Evolutionary conservation across 2,113 vertebrate genomes (phyloP).

Genomic region (Callionymus lyra): DNA sequence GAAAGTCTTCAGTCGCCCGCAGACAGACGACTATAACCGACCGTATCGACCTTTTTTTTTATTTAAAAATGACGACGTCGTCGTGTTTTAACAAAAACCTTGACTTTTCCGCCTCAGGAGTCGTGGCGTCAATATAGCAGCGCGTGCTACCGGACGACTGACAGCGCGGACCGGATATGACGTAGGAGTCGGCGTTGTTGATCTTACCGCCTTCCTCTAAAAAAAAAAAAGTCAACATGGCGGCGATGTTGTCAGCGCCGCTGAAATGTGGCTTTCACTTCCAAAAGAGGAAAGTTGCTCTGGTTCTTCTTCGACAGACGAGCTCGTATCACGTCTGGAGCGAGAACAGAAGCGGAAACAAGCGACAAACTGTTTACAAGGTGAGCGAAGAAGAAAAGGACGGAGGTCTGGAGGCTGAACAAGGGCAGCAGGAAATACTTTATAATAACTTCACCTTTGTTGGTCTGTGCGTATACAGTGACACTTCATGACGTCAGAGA

Average conservation of each 20-base stretch:
- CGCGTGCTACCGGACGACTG: constrained; percentile 34
- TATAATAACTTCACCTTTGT: too few relatives aligned
- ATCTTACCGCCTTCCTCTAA: constrained; percentile 7
- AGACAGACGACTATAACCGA: too few relatives aligned
- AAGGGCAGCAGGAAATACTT: too few relatives aligned
- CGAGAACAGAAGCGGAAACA: constrained; percentile 2
- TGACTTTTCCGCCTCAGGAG: not conserved
- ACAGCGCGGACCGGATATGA: constrained; percentile 31
- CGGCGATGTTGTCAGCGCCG: constrained; percentile 56
- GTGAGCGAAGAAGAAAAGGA: constrained; percentile 33
- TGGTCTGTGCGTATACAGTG: too few relatives aligned
- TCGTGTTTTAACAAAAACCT: constrained; percentile 1
- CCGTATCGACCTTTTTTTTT: too few relatives aligned
- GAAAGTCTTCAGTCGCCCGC: not conserved
- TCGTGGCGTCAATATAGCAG: not conserved
- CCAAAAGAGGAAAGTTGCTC: constrained; percentile 53
- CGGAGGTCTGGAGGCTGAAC: not conserved
- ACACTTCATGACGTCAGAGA: too few relatives aligned
- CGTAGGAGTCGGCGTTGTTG: constrained; percentile 21
- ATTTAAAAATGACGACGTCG: not conserved
- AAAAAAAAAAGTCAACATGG: constrained; percentile 69
- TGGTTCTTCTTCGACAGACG: constrained; percentile 52
- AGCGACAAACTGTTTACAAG: constrained; percentile 23
- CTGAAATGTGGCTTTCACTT: constrained; percentile 54
- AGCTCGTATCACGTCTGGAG: constrained; percentile 51